Evolutionary conservation across 2,797 vertebrate species (phyloP), one percentile per base, ranked within the genome.

Genomic region (Serranus cabrilla): DNA sequence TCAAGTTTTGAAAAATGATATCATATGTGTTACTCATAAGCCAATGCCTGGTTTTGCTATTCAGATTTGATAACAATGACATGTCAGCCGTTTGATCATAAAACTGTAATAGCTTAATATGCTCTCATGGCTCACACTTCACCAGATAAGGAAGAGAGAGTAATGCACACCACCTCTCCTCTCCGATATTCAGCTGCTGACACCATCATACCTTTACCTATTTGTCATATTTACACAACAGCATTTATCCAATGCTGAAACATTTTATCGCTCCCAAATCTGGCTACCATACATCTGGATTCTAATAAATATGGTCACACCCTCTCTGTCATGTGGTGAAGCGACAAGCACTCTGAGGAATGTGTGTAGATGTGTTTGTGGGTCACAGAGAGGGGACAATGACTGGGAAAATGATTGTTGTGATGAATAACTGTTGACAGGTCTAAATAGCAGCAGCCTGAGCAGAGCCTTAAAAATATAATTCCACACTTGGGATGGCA

Each of bases 61-160:
- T 83, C 17, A 40, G 8, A 25, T 52, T 16, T 27, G 16, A 57
- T 25, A 64, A 58, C 16, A 4, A 31, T 59, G 69, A 70, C 72
- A 51, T 11, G 25, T 43, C 27, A 62, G 39, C n/a, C 17, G 47
- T 34, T 54, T 27, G 11, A 31, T 74, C 71, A 71, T n/a, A 52
- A 37, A 67, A 75, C 8, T 12, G 27, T 58, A 64, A 86, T 75
- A 43, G 80, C 80, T 82, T 82, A 79, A 64, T 10, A 14, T n/a
- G n/a, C 72, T 71, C 63, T 76, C 31, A 60, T 18, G 9, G 52
- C 39, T 47, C 51, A 64, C 40, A 57, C 64, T 54, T 42, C 46
- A 64, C 39, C 11, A 25, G 25, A 61, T 73, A 50, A 45, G 16
- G 23, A n/a, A 56, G 3, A 23, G 42, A 52, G 1, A 45, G 11